phyloP scores from a whole-genome alignment of 2,113 vertebrate genomes.

The Pelobates fuscus region DNA sequence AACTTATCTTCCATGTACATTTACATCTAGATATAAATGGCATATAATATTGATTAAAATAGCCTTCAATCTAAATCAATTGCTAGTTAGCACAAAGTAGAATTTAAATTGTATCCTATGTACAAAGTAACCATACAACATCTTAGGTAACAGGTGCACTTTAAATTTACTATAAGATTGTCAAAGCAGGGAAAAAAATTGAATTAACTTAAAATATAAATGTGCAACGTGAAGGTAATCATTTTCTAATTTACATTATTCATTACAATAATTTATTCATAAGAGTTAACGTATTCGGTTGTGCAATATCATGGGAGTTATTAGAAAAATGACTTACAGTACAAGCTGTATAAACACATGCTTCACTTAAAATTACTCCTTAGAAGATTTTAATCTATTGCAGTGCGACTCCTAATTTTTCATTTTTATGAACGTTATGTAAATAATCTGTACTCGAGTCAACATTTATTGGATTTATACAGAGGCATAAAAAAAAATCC shows the following conservation, averaged over 20 bases:
- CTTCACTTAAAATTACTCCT: slow-evolving; percentile 11
- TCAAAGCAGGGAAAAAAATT: too few species aligned
- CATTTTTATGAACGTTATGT: slow-evolving; percentile 32
- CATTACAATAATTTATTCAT: slow-evolving; percentile 29
- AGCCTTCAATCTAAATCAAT: too few species aligned
- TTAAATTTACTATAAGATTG: too few species aligned
- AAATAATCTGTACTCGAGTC: slow-evolving; percentile 36
- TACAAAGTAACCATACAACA: too few species aligned
- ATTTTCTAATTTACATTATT: slow-evolving; percentile 32
- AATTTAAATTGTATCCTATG: too few species aligned
- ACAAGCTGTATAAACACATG: slow-evolving; percentile 29
- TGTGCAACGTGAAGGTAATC: neutral
- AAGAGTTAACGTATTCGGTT: slow-evolving; percentile 29
- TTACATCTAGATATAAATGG: too few species aligned
- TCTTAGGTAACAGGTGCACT: too few species aligned
- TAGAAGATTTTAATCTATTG: slow-evolving; percentile 23
- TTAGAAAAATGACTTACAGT: slow-evolving; percentile 33
- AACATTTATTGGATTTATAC: slow-evolving; percentile 32
- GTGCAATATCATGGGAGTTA: slow-evolving; percentile 25
- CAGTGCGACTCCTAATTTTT: slow-evolving; percentile 4
- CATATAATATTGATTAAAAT: too few species aligned
- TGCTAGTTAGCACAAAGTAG: too few species aligned
- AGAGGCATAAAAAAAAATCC: slow-evolving; percentile 11
- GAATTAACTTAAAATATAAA: slow-evolving; percentile 2
- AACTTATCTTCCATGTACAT: too few species aligned